Conservation (phyloP, 2,113 vertebrate genomes). For the Antechinus flavipes region DNA sequence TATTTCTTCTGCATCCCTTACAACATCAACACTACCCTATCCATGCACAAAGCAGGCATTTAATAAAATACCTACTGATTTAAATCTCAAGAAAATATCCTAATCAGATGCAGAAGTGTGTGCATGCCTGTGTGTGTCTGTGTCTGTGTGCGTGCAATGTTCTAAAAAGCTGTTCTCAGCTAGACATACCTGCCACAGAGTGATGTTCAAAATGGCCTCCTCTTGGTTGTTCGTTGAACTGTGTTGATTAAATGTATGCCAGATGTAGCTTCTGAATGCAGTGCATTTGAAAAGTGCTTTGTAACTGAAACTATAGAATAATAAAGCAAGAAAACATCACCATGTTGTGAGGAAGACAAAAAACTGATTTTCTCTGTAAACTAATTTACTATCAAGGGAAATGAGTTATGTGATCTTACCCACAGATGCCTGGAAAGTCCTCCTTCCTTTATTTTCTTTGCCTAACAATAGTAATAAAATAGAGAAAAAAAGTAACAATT, state of each 20-base stretch:
- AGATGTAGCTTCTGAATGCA: conserved; percentile 33
- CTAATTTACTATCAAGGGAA: background rate
- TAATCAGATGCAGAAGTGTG: background rate
- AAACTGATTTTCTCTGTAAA: background rate
- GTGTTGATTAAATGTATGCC: background rate
- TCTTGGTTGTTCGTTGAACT: background rate
- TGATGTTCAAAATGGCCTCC: background rate
- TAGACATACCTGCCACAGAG: conserved; percentile 41
- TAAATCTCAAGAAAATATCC: background rate
- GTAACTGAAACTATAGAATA: background rate
- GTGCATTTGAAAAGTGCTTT: conserved; percentile 31
- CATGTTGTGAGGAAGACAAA: background rate
- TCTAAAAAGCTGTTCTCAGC: background rate
- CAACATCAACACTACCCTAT: background rate
- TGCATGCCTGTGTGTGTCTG: background rate
- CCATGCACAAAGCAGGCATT: background rate
- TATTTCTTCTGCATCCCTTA: background rate
- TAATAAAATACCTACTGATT: background rate
- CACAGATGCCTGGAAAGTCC: background rate
- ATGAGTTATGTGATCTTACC: background rate
- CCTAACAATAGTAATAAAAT: background rate
- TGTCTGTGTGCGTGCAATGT: background rate
- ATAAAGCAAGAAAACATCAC: background rate
- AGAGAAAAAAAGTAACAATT: background rate
- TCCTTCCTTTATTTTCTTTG: background rate